phyloP scores from a whole-genome alignment of 2,113 vertebrate genomes.

The Myrmecobius fasciatus region DNA sequence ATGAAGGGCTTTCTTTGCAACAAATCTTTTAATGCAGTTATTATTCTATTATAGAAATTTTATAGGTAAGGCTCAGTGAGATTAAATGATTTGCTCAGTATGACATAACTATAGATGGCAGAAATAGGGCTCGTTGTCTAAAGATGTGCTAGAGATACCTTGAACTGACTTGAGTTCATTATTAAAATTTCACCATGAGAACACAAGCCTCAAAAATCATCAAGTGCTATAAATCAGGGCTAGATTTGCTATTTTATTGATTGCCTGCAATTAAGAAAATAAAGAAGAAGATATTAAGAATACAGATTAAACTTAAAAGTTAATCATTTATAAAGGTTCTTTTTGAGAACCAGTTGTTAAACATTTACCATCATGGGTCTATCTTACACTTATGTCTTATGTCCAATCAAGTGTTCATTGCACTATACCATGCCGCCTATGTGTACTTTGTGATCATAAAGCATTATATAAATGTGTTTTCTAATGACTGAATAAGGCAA shows the following conservation, averaged over 20 bases:
- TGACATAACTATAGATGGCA: not conserved
- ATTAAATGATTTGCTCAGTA: not conserved
- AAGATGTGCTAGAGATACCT: not conserved
- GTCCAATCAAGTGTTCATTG: not conserved
- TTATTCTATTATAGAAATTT: not conserved
- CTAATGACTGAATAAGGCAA: not conserved
- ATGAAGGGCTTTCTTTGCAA: not conserved
- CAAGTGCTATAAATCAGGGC: not conserved
- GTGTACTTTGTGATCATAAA: not conserved
- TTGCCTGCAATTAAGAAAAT: not conserved
- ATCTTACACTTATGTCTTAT: not conserved
- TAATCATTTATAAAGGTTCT: not conserved
- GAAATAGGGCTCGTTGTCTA: not conserved
- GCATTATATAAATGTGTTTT: not conserved
- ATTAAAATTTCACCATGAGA: not conserved
- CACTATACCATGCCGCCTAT: not conserved
- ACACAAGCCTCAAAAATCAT: not conserved
- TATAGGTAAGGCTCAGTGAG: not conserved
- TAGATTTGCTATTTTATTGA: not conserved
- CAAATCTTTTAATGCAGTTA: not conserved
- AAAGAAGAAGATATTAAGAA: not conserved
- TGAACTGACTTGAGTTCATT: not conserved
- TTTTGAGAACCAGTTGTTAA: not conserved
- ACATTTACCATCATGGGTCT: not conserved
- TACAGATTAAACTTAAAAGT: not conserved